A percentile compares a stretch with the other conserved stretches of the same genome.
Evolutionary conservation across 2,113 vertebrate genomes (phyloP).

Genomic region (Scomber japonicus): DNA sequence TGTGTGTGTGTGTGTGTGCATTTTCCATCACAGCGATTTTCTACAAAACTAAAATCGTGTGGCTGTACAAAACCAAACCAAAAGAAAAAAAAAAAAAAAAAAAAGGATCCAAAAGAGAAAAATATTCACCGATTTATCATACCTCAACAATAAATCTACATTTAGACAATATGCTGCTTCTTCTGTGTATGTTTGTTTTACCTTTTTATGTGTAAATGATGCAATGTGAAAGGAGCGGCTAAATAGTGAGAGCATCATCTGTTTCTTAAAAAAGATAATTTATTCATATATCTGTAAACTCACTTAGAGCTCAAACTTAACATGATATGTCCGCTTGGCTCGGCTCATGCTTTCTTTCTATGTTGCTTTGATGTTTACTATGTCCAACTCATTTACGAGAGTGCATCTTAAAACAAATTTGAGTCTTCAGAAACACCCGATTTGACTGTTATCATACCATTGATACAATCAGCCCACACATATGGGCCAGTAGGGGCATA

Average conservation of each 20-base stretch:
- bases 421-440: conserved; percentile 53
- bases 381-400: conserved; percentile 68
- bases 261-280: conserved; percentile 68
- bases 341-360: conserved; percentile 58
- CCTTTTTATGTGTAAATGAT: conserved; percentile 63
- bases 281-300: conserved; percentile 56
- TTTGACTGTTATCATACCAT: no score
- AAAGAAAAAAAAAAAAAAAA: no score
- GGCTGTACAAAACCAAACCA: conserved; percentile 50
- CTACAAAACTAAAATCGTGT: conserved; percentile 28
- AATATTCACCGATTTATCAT: conserved; percentile 51
- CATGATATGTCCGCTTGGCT: conserved; percentile 56
- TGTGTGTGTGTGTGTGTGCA: conserved; percentile 7
- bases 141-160: conserved; percentile 80
- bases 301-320: conserved; percentile 67
- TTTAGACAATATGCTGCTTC: conserved; percentile 77
- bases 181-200: conserved; percentile 74
- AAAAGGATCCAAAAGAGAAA: no score
- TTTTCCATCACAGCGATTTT: conserved; percentile 49
- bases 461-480: no score
- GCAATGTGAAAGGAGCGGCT: conserved; percentile 69
- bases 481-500: no score
- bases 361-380: conserved; percentile 75
- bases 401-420: conserved; percentile 68
- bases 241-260: conserved; percentile 26